These are phyloP conservation scores for Drosophila stalkeri DNA, from an alignment of 2,888 invertebrate species.

Conservation along the genomic window DNA sequence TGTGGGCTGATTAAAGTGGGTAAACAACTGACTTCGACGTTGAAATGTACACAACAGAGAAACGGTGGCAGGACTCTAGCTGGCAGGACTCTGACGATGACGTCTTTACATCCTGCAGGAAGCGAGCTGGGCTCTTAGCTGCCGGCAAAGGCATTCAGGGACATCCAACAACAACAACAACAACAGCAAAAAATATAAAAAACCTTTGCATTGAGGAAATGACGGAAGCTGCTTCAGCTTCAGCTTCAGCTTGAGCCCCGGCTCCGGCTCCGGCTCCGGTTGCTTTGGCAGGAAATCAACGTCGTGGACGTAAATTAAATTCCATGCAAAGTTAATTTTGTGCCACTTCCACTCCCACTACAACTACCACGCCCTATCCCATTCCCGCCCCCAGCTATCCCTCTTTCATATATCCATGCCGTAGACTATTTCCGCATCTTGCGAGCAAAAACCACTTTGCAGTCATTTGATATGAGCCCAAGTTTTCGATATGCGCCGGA, in stretches of 20 bases:
- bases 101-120: slow-evolving; percentile 76
- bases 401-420: slow-evolving; percentile 7
- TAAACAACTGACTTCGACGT: slow-evolving; percentile 66
- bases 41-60: slow-evolving; percentile 47
- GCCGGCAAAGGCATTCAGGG: slow-evolving; percentile 22
- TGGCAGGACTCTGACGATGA: slow-evolving; percentile 40
- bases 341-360: not conserved
- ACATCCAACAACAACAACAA: slow-evolving; percentile 2
- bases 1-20: slow-evolving; percentile 73
- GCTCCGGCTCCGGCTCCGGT: slow-evolving; percentile 37
- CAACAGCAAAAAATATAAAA: slow-evolving; percentile 8
- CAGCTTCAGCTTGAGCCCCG: slow-evolving; percentile 27
- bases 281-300: slow-evolving; percentile 82
- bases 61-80: slow-evolving; percentile 10
- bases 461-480: slow-evolving; percentile 14
- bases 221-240: slow-evolving; percentile 75
- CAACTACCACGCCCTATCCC: not conserved
- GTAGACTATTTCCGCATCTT: slow-evolving; percentile 57
- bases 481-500: slow-evolving; percentile 17
- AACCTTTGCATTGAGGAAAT: slow-evolving; percentile 77
- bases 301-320: slow-evolving; percentile 83
- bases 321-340: slow-evolving; percentile 79
- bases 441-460: slow-evolving; percentile 38
- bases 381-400: not conserved
- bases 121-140: slow-evolving; percentile 52